phyloP scores from a whole-genome alignment of 2,113 vertebrate species.

The Tachycineta bicolor region DNA sequence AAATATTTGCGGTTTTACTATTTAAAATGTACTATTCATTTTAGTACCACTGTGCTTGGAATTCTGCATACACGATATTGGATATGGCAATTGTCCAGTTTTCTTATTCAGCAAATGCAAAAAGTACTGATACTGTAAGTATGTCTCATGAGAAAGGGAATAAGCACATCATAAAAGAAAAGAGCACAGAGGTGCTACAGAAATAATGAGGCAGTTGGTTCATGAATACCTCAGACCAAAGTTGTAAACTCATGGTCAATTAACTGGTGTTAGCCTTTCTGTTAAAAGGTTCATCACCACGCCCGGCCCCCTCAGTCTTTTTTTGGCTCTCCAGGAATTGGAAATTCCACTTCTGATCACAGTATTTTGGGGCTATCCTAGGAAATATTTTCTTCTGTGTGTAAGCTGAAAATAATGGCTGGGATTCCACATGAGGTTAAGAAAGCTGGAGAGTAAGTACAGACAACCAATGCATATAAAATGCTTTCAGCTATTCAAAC shows the following conservation, averaged over 20 bases:
- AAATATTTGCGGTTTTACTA: neutral
- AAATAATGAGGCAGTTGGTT: neutral
- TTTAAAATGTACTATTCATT: neutral
- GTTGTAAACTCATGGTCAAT: neutral
- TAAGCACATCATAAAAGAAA: neutral
- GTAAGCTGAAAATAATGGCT: neutral
- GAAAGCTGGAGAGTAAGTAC: neutral
- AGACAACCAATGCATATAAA: neutral
- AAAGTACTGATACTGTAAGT: neutral
- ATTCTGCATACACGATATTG: neutral
- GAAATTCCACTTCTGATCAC: neutral
- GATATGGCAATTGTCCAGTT: neutral
- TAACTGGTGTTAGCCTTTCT: neutral
- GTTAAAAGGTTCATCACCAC: neutral
- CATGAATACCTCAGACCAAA: neutral
- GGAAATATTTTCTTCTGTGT: accelerated
- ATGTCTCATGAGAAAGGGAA: neutral
- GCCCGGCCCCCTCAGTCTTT: neutral
- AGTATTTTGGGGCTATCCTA: neutral
- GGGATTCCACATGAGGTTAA: neutral
- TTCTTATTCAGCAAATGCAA: neutral
- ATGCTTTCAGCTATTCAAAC: neutral
- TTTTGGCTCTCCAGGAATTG: neutral
- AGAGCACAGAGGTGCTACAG: neutral
- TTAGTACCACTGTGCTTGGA: neutral